Percentiles rank a stretch among this genome's conserved stretches.
These are phyloP conservation scores for Agonopterix alstromeriana DNA, from an alignment of 2,888 invertebrate genomes.

Conservation along the genomic window DNA sequence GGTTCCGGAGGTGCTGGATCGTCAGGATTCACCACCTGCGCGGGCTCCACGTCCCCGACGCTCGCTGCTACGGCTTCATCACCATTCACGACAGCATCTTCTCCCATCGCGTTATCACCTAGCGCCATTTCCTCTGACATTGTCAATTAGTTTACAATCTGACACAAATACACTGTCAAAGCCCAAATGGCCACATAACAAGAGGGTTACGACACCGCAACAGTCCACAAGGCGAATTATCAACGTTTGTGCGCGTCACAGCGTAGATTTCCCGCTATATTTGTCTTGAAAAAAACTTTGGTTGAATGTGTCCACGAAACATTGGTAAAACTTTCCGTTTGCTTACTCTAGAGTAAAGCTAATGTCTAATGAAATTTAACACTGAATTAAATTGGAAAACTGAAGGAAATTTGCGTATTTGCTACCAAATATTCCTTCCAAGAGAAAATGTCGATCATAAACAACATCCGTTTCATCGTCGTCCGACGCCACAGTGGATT, in stretches of 20 bases:
- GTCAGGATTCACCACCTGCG: constrained; percentile 21
- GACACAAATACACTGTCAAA: constrained; percentile 52
- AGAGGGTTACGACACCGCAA: constrained; percentile 49
- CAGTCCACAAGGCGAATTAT: constrained; percentile 47
- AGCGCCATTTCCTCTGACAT: constrained; percentile 73
- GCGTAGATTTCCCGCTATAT: constrained; percentile 71
- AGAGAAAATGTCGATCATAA: constrained; percentile 68
- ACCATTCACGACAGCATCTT: constrained; percentile 42
- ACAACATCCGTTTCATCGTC: constrained; percentile 48
- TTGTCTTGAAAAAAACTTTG: constrained; percentile 39
- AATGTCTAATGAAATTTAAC: constrained; percentile 7
- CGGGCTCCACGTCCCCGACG: constrained; percentile 27
- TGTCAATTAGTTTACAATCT: constrained; percentile 56
- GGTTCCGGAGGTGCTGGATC: constrained; percentile 22
- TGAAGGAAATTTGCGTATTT: constrained; percentile 28
- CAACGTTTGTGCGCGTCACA: constrained; percentile 64
- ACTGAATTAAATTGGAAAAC: constrained; percentile 12
- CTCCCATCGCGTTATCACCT: constrained; percentile 57
- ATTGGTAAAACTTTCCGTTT: constrained; percentile 17
- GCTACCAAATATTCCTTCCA: constrained; percentile 39
- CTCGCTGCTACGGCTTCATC: constrained; percentile 36
- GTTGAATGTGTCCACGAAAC: constrained; percentile 25
- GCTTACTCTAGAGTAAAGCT: constrained; percentile 5
- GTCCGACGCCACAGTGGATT: constrained; percentile 50
- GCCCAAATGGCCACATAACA: constrained; percentile 60